Conservation (phyloP, 2,797 vertebrate species). For the Aulostomus chinensis region DNA sequence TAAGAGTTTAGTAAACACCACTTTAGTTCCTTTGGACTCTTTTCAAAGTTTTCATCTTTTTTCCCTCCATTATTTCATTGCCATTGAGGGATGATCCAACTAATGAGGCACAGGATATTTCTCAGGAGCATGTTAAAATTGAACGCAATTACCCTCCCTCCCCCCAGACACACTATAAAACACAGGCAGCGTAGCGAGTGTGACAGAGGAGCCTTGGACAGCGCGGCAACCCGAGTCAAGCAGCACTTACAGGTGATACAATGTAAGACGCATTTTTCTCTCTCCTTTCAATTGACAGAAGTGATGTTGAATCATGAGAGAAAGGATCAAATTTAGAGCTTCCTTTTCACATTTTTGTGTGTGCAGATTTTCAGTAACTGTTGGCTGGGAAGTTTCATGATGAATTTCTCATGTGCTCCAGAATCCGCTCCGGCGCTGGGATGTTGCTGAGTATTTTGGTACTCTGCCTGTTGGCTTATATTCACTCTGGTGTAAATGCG, state of each 20-base stretch:
- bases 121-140: slow-evolving; percentile 47
- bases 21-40: too few relatives aligned
- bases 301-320: background rate
- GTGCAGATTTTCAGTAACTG: slow-evolving; percentile 1
- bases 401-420: slow-evolving; percentile 51
- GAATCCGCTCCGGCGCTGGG: slow-evolving; percentile 81
- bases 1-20: too few relatives aligned
- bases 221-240: slow-evolving; percentile 17
- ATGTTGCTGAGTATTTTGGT: slow-evolving; percentile 81
- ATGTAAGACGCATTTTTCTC: slow-evolving; percentile 12
- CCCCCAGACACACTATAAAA: slow-evolving; percentile 66
- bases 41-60: too few relatives aligned
- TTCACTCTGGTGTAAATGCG: slow-evolving; percentile 82
- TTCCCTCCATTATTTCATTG: slow-evolving; percentile 33
- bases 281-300: slow-evolving; percentile 15
- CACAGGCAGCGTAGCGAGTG: slow-evolving; percentile 31
- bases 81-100: slow-evolving; percentile 18
- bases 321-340: slow-evolving; percentile 1
- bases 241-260: slow-evolving; percentile 9
- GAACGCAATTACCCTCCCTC: slow-evolving; percentile 42
- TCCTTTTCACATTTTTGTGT: background rate
- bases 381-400: slow-evolving; percentile 17
- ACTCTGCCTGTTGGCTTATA: slow-evolving; percentile 85
- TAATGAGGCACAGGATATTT: slow-evolving; percentile 43
- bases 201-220: slow-evolving; percentile 35